Evolutionary conservation across 2,113 vertebrate species (phyloP).

Genomic region (Empidonax traillii): DNA sequence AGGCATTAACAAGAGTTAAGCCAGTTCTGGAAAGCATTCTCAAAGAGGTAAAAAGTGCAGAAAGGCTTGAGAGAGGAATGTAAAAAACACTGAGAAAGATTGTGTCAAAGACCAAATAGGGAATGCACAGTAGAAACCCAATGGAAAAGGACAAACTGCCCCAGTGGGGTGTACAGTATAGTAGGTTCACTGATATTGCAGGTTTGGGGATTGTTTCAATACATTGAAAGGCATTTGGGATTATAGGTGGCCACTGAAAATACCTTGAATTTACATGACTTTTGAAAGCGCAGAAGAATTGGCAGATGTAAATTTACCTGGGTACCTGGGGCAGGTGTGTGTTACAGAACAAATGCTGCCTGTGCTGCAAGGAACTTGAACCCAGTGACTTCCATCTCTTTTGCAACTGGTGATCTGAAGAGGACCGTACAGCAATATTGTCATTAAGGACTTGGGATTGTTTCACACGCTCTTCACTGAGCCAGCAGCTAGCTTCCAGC

Average conservation of each 20-base stretch:
- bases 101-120: not conserved
- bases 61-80: not conserved
- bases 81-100: not conserved
- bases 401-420: not conserved
- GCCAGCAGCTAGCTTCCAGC: conserved; percentile 73
- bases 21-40: not conserved
- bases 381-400: conserved; percentile 1
- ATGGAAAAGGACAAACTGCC: not conserved
- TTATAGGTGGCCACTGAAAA: not conserved
- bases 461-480: conserved; percentile 63
- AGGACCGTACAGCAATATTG: not conserved
- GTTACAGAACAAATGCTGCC: conserved; percentile 69
- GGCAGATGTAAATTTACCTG: conserved; percentile 3
- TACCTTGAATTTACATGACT: not conserved
- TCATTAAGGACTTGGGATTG: conserved; percentile 15
- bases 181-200: not conserved
- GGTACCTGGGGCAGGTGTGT: not conserved
- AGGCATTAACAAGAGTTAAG: not conserved
- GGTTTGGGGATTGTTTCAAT: not conserved
- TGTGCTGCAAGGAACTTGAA: conserved; percentile 32
- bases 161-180: not conserved
- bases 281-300: not conserved
- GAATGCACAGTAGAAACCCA: not conserved
- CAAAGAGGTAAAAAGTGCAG: not conserved
- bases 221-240: not conserved